Conservation (phyloP, 2,888 invertebrate genomes). For the Pyrrhia umbra region DNA sequence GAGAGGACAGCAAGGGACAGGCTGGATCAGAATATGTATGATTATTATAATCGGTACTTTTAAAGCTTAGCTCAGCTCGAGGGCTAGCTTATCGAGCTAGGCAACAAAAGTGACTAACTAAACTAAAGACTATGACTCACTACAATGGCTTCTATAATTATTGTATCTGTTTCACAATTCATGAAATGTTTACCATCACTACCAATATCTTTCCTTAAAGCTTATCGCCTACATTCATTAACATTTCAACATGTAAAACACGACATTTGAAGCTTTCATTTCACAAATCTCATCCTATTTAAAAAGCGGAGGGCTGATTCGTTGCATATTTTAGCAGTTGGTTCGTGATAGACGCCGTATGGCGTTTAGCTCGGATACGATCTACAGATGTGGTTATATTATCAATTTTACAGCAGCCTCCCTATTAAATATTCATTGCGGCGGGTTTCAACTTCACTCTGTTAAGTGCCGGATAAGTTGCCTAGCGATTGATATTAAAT, state of each 20-base stretch:
- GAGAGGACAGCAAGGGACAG: too few species aligned
- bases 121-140: too few species aligned
- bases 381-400: constrained; percentile 57
- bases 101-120: too few species aligned
- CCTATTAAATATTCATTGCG: constrained; percentile 56
- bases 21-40: too few species aligned
- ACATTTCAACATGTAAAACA: neutral
- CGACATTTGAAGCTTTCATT: neutral
- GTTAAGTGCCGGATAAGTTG: constrained; percentile 37
- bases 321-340: constrained; percentile 56
- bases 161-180: neutral
- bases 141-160: too few species aligned
- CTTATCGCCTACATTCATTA: neutral
- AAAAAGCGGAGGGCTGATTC: constrained; percentile 19
- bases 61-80: too few species aligned
- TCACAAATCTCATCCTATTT: constrained; percentile 31
- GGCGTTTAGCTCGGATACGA: constrained; percentile 36
- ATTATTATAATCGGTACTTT: too few species aligned
- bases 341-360: constrained; percentile 36
- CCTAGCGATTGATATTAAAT: constrained; percentile 27
- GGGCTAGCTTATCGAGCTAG: too few species aligned
- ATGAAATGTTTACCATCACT: neutral
- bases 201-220: neutral
- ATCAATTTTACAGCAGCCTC: constrained; percentile 53
- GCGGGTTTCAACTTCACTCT: constrained; percentile 23